phyloP scores from a whole-genome alignment of 2,797 vertebrate genomes.

The Gambusia yucatana region DNA sequence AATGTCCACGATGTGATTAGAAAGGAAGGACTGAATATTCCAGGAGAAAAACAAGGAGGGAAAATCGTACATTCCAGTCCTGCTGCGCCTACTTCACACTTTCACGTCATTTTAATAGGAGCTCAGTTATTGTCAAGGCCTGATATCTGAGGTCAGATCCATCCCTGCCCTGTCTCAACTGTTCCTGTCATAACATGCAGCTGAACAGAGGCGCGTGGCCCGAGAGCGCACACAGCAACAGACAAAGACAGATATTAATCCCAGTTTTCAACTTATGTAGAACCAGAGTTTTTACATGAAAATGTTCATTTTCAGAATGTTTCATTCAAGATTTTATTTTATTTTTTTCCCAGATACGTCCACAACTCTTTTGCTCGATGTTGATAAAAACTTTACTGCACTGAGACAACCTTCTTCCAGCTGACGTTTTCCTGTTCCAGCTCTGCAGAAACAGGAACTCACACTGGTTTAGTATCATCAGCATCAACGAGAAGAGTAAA shows the following conservation, averaged over 20 bases:
- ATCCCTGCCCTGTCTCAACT: background rate
- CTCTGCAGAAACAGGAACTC: background rate
- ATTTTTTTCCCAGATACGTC: background rate
- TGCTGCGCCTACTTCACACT: slow-evolving; percentile 28
- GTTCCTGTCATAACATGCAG: background rate
- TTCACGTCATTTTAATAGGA: background rate
- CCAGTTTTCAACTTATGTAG: background rate
- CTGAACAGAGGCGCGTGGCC: background rate
- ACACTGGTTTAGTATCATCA: slow-evolving; percentile 17
- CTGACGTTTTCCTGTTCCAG: slow-evolving; percentile 21
- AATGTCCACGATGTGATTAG: slow-evolving; percentile 21
- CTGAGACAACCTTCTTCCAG: background rate
- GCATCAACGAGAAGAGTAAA: slow-evolving; percentile 10
- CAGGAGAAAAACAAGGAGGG: slow-evolving; percentile 1
- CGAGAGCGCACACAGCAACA: background rate
- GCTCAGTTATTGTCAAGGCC: background rate
- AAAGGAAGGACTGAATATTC: slow-evolving; percentile 17
- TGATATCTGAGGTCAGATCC: background rate
- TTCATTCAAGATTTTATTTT: background rate
- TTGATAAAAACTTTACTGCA: background rate
- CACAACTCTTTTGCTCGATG: background rate
- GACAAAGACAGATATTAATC: background rate
- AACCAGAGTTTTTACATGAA: background rate
- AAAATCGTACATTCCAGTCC: slow-evolving; percentile 3
- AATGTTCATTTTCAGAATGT: background rate